These are phyloP conservation scores for Verasper variegatus DNA, from an alignment of 2,113 vertebrate species.

Conservation along the genomic window DNA sequence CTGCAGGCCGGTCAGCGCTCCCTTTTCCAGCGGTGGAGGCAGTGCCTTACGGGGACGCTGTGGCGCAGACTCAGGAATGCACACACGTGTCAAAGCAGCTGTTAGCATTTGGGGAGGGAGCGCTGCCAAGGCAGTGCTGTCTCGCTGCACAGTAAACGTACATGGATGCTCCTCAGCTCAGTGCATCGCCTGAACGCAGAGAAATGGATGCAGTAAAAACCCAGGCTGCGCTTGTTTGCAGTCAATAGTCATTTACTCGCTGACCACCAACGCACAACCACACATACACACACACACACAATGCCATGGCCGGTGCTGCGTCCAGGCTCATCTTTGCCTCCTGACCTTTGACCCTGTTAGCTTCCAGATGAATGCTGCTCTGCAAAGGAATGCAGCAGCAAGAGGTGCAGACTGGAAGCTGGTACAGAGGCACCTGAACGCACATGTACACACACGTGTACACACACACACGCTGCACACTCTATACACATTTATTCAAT, in stretches of 20 bases:
- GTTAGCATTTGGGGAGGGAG: constrained; percentile 31
- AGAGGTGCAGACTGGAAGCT: constrained; percentile 18
- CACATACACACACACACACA: not conserved
- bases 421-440: constrained; percentile 21
- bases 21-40: constrained; percentile 15
- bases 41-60: constrained; percentile 49
- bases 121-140: constrained; percentile 25
- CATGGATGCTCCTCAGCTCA: constrained; percentile 31
- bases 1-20: not conserved
- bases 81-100: constrained; percentile 72
- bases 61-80: constrained; percentile 66
- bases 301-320: not conserved
- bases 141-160: constrained; percentile 23
- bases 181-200: not conserved
- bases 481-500: constrained; percentile 56
- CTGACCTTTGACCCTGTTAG: constrained; percentile 47
- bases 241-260: not conserved
- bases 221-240: not conserved
- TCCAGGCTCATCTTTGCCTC: constrained; percentile 13
- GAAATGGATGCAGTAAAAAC: not conserved
- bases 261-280: not conserved
- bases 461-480: not conserved
- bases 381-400: constrained; percentile 53
- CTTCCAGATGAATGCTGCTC: constrained; percentile 46
- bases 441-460: not conserved